phyloP scores from a whole-genome alignment of 1,140 invertebrate species.

The Mizuhopecten yessoensis region DNA sequence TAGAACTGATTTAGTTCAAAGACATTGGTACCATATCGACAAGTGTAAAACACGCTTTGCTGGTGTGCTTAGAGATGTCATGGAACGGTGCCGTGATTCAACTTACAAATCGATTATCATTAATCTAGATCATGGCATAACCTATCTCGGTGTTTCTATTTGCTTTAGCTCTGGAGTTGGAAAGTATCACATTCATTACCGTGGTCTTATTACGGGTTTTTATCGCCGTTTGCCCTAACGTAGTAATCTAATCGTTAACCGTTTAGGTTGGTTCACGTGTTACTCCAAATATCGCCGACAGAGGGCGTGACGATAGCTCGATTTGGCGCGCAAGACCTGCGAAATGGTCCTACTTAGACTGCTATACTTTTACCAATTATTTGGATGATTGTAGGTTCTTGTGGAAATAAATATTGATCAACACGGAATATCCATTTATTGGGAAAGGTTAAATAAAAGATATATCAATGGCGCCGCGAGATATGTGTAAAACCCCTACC shows the following conservation, averaged over 20 bases:
- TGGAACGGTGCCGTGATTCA: background rate
- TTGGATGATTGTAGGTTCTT: conserved; percentile 31
- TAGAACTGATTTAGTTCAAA: background rate
- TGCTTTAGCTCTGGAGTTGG: background rate
- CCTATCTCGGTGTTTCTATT: background rate
- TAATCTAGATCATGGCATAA: background rate
- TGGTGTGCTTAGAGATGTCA: background rate
- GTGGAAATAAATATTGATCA: conserved; percentile 39
- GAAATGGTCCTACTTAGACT: background rate
- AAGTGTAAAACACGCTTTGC: background rate
- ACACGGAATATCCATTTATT: conserved; percentile 39
- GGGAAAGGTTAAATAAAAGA: conserved; percentile 32
- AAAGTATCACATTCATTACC: background rate
- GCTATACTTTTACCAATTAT: background rate
- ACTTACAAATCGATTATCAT: background rate
- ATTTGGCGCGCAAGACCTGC: background rate
- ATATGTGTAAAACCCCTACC: conserved; percentile 26
- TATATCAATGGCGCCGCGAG: conserved; percentile 14
- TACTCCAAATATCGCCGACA: conserved; percentile 4
- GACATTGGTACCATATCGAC: background rate
- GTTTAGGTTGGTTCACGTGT: conserved; percentile 2
- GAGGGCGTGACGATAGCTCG: conserved; percentile 13
- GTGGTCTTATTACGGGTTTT: background rate
- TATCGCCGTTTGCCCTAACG: background rate
- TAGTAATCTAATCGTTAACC: conserved; percentile 33